Base-by-base conservation (phyloP, 2,113 vertebrate genomes). In the Oenanthe melanoleuca region DNA sequence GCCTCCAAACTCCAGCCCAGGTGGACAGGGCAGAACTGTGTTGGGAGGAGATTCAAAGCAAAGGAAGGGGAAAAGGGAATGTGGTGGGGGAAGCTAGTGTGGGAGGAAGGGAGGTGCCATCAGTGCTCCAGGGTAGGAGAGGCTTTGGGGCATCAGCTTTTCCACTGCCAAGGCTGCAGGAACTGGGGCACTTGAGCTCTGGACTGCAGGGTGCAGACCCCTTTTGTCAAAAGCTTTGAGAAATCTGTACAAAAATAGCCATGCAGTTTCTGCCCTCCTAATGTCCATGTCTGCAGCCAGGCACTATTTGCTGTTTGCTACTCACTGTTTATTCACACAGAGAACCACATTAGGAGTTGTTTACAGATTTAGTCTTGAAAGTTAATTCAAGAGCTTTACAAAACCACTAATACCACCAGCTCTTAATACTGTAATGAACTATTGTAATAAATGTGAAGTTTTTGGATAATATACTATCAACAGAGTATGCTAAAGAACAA, bases 101-200 rank as follows among this genome's bases (percentile, higher is more conserved):
- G 24, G 28, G 40, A 49, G 31, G 73, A 69, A 65, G 8, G 12
- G n/a, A 64, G 12, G 3, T 1, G 3, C 21, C 1, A 5, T 23
- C 34, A 44, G 2, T 4, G 9, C 9, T 67, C 25, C 7, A 20
- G 44, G 23, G 26, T 12, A 20, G 25, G 38, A 85, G 31, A 57
- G 17, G 11, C 8, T 75, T 75, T 1, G 2, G 33, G 13, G 10
- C 44, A 24, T 13, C 15, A 42, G 34, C 9, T 2, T 6, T 91
- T 85, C 25, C 1, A 1, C 13, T 5, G 2, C 17, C 0, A 1
- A 52, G 52, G 20, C 28, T 78, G 12, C 5, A 4, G 56, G 15
- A 16, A 23, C 13, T 31, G 19, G 22, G 13, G 2, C 23, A 33
- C 28, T 45, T 63, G 60, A 66, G 20, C 20, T 74, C 61, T 37